Base-by-base conservation (phyloP, 2,113 vertebrate species). In the Labeo rohita region DNA sequence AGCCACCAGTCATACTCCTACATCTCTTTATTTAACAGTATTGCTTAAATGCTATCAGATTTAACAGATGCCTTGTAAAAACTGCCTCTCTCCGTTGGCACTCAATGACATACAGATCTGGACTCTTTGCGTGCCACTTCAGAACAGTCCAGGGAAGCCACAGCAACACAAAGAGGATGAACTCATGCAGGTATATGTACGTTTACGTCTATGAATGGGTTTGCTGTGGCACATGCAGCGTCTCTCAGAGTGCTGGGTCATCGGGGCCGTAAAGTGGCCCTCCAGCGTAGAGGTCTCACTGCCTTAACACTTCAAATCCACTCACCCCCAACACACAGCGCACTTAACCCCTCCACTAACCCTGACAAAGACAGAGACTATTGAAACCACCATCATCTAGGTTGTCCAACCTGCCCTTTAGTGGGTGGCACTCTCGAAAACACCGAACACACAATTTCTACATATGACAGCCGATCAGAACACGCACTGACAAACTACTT, bases 261-360 rank as follows among this genome's bases (percentile, higher is more conserved):
- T 56, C n/a, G 36, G 76, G 84, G 56, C 74, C 34, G 49, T 66
- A 61, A 83, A 93, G 93, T 93, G 93, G 91, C 91, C 90, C 93
- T 94, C 89, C 70, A 91, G 68, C 49, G 74, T 70, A n/a, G 12
- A 61, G 89, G 77, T 89, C 89, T 86, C 84, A 90, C 89, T 88
- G 81, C 87, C 84, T 76, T 61, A 28, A 6, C 84, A 86, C 91
- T 94, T 88, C 86, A 92, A 54, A 93, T 83, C 87, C 92, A 92
- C 93, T 92, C 92, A 84, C 83, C 86, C 75, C 49, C 1, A 8
- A 80, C 43, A 77, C 80, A 36, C 16, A 70, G 70, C 85, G 80
- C 89, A 90, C 86, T 88, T 91, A 85, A 93, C 89, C 91, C 88
- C 83, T 88, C 70, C 68, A 68, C 82, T 18, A 2, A n/a, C 45